Evolutionary conservation across 2,888 invertebrate genomes (phyloP).

Genomic region (Drosophila formosana): DNA sequence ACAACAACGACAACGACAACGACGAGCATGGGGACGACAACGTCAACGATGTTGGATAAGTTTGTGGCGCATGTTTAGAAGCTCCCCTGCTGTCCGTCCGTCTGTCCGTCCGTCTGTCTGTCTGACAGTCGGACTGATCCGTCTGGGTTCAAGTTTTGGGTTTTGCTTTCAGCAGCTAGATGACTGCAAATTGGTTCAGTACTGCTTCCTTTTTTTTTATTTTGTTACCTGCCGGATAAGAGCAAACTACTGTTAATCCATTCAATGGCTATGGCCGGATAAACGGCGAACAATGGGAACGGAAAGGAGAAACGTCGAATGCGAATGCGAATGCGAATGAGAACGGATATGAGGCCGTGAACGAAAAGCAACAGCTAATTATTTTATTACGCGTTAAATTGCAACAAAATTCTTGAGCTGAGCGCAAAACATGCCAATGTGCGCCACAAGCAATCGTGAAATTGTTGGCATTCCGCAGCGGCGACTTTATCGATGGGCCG

Average conservation of each 20-base stretch:
- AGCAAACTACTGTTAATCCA: slow-evolving; percentile 16
- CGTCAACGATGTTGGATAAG: slow-evolving; percentile 78
- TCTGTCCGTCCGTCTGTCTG: not conserved
- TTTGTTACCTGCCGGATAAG: slow-evolving; percentile 14
- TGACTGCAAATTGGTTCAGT: slow-evolving; percentile 32
- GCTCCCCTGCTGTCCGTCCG: slow-evolving; percentile 35
- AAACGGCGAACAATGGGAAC: slow-evolving; percentile 5
- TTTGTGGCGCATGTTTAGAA: slow-evolving; percentile 74
- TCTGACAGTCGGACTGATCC: slow-evolving; percentile 44
- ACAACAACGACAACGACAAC: slow-evolving; percentile 22
- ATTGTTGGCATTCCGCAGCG: slow-evolving; percentile 76
- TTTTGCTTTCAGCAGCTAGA: slow-evolving; percentile 45
- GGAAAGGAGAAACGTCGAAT: not conserved
- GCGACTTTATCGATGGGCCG: slow-evolving; percentile 69
- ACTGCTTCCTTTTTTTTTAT: not conserved
- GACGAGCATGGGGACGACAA: slow-evolving; percentile 58
- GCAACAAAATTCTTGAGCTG: slow-evolving; percentile 76
- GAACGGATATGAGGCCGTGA: slow-evolving; percentile 19
- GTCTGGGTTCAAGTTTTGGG: slow-evolving; percentile 29
- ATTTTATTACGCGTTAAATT: slow-evolving; percentile 81
- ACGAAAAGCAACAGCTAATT: slow-evolving; percentile 67
- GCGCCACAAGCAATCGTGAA: slow-evolving; percentile 81
- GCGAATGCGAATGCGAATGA: not conserved
- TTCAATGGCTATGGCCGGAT: slow-evolving; percentile 17
- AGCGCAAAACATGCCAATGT: slow-evolving; percentile 79